Base-by-base conservation (phyloP, 1,140 invertebrate species). In the Platyscapa corneri region DNA sequence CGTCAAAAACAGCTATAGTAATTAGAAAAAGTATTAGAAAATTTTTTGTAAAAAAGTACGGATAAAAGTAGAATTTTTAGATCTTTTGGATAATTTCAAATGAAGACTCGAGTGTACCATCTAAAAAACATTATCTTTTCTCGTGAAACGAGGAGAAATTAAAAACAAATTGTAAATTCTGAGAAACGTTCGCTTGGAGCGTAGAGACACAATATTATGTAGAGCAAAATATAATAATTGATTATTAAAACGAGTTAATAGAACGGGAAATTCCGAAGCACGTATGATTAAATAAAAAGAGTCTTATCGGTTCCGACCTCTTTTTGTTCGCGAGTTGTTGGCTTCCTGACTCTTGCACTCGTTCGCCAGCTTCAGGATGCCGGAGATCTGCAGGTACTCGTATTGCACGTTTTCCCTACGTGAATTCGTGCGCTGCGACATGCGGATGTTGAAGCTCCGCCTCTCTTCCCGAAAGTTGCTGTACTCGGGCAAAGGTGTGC, bases 381-480 rank as follows among this genome's bases (percentile, higher is more conserved):
- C 95, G 7, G 93, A 91, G 1, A 95, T 86, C 83, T 94, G 93
- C 72, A 95, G 92, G 72, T 93, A 92, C 84, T 95, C 94, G 88
- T 95, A 95, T 3, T 94, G 93, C 0, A 92, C 92, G 74, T 94
- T 92, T 53, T 95, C 95, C 18, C 94, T 92, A 67, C 94, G 91
- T 0, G 94, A 94, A 23, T 93, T 91, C 0, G 93, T 90, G 3
- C 94, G 90, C 64, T 95, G 94, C 6, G 92, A 88, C 88, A 96
- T 93, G 18, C 95, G 93, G 78, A 95, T 92, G 87, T 94, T 94
- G 88, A 96, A 95, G 27, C 90, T 94, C 53, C 95, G 89, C 49
- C 95, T 88, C 80, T 94, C 92, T 64, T 94, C 89, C 18, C 75
- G 75, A 46, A 89, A 89, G 6, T 65, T 23, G 16, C 16, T 84